phyloP scores from a whole-genome alignment of 2,888 invertebrate genomes.

The Suillia variegata region DNA sequence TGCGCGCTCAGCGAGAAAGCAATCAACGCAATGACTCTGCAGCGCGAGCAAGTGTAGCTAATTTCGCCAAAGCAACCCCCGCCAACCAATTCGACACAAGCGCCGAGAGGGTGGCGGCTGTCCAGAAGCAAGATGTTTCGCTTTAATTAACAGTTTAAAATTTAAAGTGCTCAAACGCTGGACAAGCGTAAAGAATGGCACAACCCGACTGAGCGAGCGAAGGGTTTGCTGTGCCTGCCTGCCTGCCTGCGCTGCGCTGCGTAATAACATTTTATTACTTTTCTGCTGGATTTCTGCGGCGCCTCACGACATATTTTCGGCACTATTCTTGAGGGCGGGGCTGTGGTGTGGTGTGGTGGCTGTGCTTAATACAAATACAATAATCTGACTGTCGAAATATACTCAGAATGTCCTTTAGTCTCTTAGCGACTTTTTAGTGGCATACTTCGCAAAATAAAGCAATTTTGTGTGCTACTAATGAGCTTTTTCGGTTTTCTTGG shows the following conservation, averaged over 20 bases:
- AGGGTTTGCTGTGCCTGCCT: too few relatives aligned
- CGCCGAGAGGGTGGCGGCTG: background rate
- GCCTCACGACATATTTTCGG: too few relatives aligned
- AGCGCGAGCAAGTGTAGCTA: constrained; percentile 54
- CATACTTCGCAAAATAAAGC: constrained; percentile 49
- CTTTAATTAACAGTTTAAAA: constrained; percentile 49
- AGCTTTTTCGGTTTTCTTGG: constrained; percentile 48
- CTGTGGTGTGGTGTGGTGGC: too few relatives aligned
- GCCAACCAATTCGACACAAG: background rate
- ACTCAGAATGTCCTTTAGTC: too few relatives aligned
- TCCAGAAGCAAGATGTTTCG: constrained; percentile 45
- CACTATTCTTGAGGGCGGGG: too few relatives aligned
- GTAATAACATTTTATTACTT: constrained; percentile 21
- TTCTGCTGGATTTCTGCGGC: constrained; percentile 4
- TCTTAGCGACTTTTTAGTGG: too few relatives aligned
- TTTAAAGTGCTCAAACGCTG: too few relatives aligned
- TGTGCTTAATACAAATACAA: too few relatives aligned
- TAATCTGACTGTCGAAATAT: too few relatives aligned
- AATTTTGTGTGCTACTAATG: constrained; percentile 61
- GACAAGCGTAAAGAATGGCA: constrained; percentile 43
- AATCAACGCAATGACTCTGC: constrained; percentile 56
- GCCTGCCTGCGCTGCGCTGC: too few relatives aligned
- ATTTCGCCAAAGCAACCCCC: constrained; percentile 32
- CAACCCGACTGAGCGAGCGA: too few relatives aligned
- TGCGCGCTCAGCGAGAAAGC: too few relatives aligned